phyloP scores from a whole-genome alignment of 2,797 vertebrate species.

The Erpetoichthys calabaricus region DNA sequence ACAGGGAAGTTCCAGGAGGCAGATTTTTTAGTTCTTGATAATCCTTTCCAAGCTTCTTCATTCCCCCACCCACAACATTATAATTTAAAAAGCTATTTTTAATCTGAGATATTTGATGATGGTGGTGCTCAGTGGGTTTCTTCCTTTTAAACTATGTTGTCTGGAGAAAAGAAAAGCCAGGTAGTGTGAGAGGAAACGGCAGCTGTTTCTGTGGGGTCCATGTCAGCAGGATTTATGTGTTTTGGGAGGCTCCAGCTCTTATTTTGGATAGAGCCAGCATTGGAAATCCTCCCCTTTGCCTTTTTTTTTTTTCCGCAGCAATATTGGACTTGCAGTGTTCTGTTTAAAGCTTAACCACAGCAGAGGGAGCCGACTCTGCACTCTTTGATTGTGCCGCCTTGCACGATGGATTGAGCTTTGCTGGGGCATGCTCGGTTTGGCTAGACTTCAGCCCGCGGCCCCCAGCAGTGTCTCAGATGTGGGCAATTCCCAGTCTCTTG shows the following conservation, averaged over 20 bases:
- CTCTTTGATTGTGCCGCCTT: constrained; percentile 65
- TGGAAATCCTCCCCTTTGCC: constrained; percentile 22
- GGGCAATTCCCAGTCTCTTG: constrained; percentile 60
- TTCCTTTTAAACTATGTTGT: background rate
- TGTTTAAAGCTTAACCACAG: constrained; percentile 79
- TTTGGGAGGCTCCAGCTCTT: constrained; percentile 34
- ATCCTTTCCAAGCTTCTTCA: too few species aligned
- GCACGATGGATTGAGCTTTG: constrained; percentile 56
- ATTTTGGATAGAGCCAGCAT: constrained; percentile 41
- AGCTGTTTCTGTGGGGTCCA: constrained; percentile 13
- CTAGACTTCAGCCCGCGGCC: constrained; percentile 60
- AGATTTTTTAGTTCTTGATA: too few species aligned
- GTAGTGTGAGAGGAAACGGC: constrained; percentile 11
- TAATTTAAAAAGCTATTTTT: too few species aligned
- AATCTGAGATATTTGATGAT: background rate
- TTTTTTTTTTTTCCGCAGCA: constrained; percentile 25
- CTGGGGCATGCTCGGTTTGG: constrained; percentile 52
- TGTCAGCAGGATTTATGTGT: constrained; percentile 25
- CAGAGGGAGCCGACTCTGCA: constrained; percentile 65
- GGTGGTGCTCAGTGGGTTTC: background rate
- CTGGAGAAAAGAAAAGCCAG: constrained; percentile 22
- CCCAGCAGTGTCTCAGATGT: constrained; percentile 75
- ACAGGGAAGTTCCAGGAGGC: too few species aligned
- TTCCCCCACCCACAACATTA: too few species aligned
- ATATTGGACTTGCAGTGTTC: constrained; percentile 49